Evolutionary conservation across 2,113 vertebrate species (phyloP), one percentile per base, ranked within the genome.

Genomic region (Coptodon bakossiorum): DNA sequence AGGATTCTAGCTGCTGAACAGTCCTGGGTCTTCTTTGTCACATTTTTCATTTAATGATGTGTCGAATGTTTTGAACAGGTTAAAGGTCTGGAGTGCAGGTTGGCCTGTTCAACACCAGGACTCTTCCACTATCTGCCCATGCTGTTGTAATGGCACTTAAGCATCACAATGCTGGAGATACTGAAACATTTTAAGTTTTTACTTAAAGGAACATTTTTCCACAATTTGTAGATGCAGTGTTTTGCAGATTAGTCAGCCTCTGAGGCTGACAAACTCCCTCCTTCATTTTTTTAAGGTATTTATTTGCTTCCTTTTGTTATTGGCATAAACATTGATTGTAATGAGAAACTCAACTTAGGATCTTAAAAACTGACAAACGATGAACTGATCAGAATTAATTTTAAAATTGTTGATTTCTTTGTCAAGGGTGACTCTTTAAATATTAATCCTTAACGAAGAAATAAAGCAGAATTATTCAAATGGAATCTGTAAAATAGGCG

Each of bases 261-360:
- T 68, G 10, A 38, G 29, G 16, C 27, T 19, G 59, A 63, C 9
- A 36, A 43, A 45, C 5, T 24, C 66, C n/a, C 22, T 43, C 36
- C 12, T 43, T 71, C 22, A 2, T 0, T 73, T 22, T 3, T 45
- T 71, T 43, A 43, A 13, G n/a, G 1, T 14, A 71, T 24, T 1
- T 43, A 68, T 68, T 22, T 38, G 11, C 11, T 71, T 22, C 0
- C 0, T 43, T 71, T 16, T 45, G 38, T 71, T 0, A 27, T 43
- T 0, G 0, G 0, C 13, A 45, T 71, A 45, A 73, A 73, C 22
- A 45, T 19, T 1, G 14, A 11, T 48, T 10, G 0, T 3, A 1
- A 48, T 48, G 0, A 76, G 24, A 27, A 43, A 48, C 9, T 27
- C 14, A 16, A 48, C 14, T 73, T 9, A 6, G 68, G 38, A 71